Evolutionary conservation across 1,140 invertebrate species (phyloP).

Genomic region (Rhopalosiphum maidis): DNA sequence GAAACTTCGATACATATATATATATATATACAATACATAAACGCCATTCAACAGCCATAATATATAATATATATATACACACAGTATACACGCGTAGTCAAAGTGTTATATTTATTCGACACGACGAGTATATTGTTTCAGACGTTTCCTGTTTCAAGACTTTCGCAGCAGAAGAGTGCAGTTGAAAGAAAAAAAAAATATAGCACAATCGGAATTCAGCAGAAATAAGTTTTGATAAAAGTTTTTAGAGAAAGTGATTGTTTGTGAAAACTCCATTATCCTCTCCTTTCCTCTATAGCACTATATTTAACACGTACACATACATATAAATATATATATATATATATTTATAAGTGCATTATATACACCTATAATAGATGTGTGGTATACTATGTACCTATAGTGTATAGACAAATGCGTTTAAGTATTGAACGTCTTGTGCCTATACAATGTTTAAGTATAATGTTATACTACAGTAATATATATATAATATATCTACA

Average conservation of each 20-base stretch:
- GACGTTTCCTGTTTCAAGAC: neutral
- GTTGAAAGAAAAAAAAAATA: neutral
- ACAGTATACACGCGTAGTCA: neutral
- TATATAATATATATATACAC: neutral
- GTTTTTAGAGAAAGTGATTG: conserved; percentile 37
- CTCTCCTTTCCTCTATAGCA: neutral
- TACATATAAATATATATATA: neutral
- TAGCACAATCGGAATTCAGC: neutral
- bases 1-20: neutral
- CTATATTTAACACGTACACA: neutral
- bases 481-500: neutral
- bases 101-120: neutral
- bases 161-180: neutral
- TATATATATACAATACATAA: neutral
- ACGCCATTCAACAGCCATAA: neutral
- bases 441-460: neutral
- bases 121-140: conserved; percentile 5
- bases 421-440: neutral
- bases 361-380: no score
- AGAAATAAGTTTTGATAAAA: conserved; percentile 31
- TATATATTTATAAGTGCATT: neutral
- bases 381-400: neutral
- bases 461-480: neutral
- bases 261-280: conserved; percentile 32
- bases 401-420: neutral